Conservation (phyloP, 2,888 invertebrate species). For the Netelia fuscicornis region DNA sequence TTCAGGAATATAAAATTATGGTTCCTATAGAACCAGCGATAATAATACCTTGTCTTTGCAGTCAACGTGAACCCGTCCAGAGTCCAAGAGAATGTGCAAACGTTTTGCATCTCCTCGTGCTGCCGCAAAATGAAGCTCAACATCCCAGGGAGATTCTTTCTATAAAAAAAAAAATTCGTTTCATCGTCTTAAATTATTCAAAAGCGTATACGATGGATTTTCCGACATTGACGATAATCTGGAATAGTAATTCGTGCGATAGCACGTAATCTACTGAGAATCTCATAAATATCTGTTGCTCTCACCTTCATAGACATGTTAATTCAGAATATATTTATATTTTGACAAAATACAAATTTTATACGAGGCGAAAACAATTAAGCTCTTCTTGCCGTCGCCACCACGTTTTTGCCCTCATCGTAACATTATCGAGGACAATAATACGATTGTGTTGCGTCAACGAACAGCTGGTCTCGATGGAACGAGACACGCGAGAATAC, state of each 20-base stretch:
- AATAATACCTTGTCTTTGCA: conserved; percentile 91
- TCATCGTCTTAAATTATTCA: not conserved
- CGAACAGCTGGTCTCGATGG: conserved; percentile 47
- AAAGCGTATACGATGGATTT: not conserved
- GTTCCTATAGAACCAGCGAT: not conserved
- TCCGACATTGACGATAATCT: not conserved
- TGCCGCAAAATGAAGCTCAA: conserved; percentile 96
- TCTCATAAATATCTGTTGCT: conserved; percentile 4
- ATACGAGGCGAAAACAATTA: conserved; percentile 16
- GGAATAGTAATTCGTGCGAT: not conserved
- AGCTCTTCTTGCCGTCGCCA: conserved; percentile 48
- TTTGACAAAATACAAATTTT: not conserved
- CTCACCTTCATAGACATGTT: conserved; percentile 77
- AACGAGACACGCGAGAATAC: conserved; percentile 22
- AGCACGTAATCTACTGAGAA: not conserved
- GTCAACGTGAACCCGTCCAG: conserved; percentile 97
- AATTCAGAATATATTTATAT: conserved; percentile 14
- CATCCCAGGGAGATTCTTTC: conserved; percentile 97
- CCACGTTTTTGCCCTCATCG: conserved; percentile 61
- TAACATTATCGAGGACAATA: conserved; percentile 61
- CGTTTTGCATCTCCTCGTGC: conserved; percentile 93
- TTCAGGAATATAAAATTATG: not conserved
- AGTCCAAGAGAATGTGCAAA: conserved; percentile 93
- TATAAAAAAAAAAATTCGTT: conserved; percentile 83
- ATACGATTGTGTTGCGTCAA: conserved; percentile 42